These are phyloP conservation scores for Gyrodactylus bullatarudis DNA, from an alignment of 1,140 invertebrate species.

Conservation along the genomic window DNA sequence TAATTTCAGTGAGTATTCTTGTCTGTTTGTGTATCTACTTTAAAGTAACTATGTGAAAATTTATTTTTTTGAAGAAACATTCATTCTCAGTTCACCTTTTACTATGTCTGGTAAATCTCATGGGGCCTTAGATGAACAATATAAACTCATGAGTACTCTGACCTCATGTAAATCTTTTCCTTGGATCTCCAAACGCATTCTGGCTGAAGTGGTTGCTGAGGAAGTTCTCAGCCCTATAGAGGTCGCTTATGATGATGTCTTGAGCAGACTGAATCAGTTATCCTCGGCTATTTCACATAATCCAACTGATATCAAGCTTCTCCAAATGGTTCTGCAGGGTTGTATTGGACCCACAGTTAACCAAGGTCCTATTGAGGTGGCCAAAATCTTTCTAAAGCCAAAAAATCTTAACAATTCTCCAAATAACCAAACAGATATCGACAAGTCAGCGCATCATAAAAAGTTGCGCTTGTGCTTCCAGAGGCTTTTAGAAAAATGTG, in stretches of 20 bases:
- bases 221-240: not conserved
- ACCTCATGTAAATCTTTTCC: not conserved
- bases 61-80: not conserved
- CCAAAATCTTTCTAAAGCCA: not conserved
- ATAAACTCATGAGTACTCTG: not conserved
- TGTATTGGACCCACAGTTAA: not conserved
- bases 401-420: too few species aligned
- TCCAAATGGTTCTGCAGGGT: not conserved
- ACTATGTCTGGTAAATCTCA: not conserved
- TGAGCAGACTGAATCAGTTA: not conserved
- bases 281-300: not conserved
- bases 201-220: not conserved
- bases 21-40: too few species aligned
- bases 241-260: not conserved
- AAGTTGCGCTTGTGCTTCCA: not conserved
- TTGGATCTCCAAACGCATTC: not conserved
- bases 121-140: not conserved
- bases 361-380: not conserved
- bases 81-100: not conserved
- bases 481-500: not conserved
- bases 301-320: not conserved
- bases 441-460: not conserved
- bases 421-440: not conserved
- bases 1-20: too few species aligned
- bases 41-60: not conserved